Conservation (phyloP, 2,113 vertebrate species). For the Phodopus roborovskii region DNA sequence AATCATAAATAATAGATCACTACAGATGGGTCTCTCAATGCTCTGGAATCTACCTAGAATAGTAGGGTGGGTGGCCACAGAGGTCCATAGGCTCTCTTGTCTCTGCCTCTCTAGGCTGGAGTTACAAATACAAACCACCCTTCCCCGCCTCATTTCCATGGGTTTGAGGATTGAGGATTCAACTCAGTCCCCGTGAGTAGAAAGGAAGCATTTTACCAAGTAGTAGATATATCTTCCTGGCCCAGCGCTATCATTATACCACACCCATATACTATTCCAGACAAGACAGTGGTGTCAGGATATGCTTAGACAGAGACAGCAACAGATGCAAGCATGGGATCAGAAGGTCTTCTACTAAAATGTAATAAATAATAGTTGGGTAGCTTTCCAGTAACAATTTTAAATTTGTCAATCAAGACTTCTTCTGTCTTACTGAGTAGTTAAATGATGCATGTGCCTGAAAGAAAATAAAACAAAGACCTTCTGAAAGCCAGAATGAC, state of each 20-base stretch:
- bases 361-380: background rate
- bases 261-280: background rate
- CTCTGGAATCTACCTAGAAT: background rate
- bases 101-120: background rate
- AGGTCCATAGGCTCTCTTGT: background rate
- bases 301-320: background rate
- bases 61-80: background rate
- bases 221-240: background rate
- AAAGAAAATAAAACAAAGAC: slow-evolving; percentile 8
- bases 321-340: background rate
- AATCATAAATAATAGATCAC: too few relatives aligned
- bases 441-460: background rate
- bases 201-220: background rate
- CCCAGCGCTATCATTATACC: too few relatives aligned
- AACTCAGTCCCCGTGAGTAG: background rate
- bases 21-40: background rate
- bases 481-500: background rate
- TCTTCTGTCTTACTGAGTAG: background rate
- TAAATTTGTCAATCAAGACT: background rate
- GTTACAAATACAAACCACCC: background rate
- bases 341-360: background rate
- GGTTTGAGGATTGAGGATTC: background rate
- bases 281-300: background rate
- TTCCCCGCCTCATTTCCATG: background rate
- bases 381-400: background rate